These are phyloP conservation scores for Kuschelorhynchus macadamiae DNA, from an alignment of 2,888 invertebrate species.

Conservation along the genomic window DNA sequence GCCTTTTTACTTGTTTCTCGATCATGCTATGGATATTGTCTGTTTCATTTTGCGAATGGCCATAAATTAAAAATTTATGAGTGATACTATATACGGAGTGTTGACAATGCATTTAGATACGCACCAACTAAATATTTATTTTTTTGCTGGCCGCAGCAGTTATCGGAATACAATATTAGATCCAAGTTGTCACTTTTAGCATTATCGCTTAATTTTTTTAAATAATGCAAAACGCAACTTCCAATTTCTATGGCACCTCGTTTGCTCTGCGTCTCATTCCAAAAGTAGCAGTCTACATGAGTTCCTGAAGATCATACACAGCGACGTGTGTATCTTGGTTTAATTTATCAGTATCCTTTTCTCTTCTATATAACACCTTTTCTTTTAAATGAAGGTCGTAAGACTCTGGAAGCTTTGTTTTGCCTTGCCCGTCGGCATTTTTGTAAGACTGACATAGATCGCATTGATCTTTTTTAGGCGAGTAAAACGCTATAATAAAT, in stretches of 20 bases:
- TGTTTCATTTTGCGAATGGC: too few relatives aligned
- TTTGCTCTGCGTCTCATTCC: constrained; percentile 12
- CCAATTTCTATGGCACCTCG: constrained; percentile 20
- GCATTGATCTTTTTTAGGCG: constrained; percentile 55
- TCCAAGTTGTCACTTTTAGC: constrained; percentile 5
- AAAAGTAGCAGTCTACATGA: constrained; percentile 30
- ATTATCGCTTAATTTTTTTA: constrained; percentile 11
- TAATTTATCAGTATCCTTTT: constrained; percentile 8
- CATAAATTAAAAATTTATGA: too few relatives aligned
- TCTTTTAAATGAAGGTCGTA: constrained; percentile 7
- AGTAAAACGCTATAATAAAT: not conserved
- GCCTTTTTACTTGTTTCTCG: too few relatives aligned
- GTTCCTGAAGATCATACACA: constrained; percentile 42
- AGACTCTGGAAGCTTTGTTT: constrained; percentile 50
- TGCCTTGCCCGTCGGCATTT: constrained; percentile 55
- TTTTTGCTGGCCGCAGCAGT: constrained; percentile 40
- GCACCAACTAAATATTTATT: constrained; percentile 34
- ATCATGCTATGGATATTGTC: too few relatives aligned
- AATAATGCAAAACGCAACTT: constrained; percentile 24
- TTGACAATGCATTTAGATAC: too few relatives aligned
- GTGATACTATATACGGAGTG: too few relatives aligned
- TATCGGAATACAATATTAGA: constrained; percentile 35
- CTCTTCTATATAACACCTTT: constrained; percentile 2
- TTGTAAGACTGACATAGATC: constrained; percentile 56
- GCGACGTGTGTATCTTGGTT: constrained; percentile 14